These are phyloP conservation scores for Myzus persicae DNA, from an alignment of 1,140 invertebrate species.

Conservation along the genomic window DNA sequence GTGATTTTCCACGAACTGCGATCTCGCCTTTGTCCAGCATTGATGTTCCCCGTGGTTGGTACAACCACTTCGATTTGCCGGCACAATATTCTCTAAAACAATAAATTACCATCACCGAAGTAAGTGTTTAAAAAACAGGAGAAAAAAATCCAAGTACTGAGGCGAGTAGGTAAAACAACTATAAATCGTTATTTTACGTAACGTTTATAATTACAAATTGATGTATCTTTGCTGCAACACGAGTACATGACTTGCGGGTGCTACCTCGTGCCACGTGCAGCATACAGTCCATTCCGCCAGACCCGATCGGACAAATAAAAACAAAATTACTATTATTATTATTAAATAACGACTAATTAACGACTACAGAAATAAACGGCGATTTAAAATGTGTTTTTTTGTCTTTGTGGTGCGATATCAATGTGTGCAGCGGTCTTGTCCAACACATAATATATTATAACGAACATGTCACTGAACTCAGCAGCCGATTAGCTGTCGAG, in stretches of 20 bases:
- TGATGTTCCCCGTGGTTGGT: neutral
- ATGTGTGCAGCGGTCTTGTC: neutral
- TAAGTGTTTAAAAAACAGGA: neutral
- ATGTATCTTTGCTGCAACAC: neutral
- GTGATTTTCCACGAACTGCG: neutral
- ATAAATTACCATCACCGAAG: neutral
- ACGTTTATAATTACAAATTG: neutral
- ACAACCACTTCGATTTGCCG: neutral
- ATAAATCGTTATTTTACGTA: neutral
- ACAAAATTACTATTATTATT: neutral
- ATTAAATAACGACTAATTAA: neutral
- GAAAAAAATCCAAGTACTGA: neutral
- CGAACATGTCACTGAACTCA: constrained; percentile 37
- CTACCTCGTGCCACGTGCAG: neutral
- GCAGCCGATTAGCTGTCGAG: neutral
- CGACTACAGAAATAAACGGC: neutral
- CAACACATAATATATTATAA: neutral
- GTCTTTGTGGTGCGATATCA: neutral
- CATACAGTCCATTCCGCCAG: neutral
- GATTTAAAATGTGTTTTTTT: constrained; percentile 24
- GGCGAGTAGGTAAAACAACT: too few relatives aligned
- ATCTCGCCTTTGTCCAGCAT: constrained; percentile 6
- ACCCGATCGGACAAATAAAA: neutral
- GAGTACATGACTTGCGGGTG: neutral
- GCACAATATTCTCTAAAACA: neutral